A percentile compares a stretch with the other conserved stretches of the same genome.
Evolutionary conservation across 2,888 invertebrate species (phyloP).

Genomic region (Incurvaria masculella): DNA sequence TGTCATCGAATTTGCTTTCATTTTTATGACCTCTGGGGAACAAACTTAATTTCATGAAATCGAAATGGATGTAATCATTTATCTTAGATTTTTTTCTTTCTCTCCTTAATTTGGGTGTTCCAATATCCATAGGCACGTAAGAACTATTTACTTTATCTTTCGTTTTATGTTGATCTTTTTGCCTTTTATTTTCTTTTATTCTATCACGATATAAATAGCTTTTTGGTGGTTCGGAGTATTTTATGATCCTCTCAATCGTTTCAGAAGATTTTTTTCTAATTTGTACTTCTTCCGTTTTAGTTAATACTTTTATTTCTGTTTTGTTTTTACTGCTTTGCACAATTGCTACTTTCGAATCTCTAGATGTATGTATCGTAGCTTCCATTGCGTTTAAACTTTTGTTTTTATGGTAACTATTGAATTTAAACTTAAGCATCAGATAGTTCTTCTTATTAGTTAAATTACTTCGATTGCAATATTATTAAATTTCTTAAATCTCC

Average conservation of each 20-base stretch:
- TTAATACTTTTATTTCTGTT: background rate
- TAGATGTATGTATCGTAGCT: background rate
- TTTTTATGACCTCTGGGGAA: constrained; percentile 22
- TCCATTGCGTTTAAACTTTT: background rate
- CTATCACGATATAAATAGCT: constrained; percentile 47
- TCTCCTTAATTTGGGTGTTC: constrained; percentile 24
- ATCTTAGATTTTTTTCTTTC: constrained; percentile 26
- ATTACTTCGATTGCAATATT: constrained; percentile 5
- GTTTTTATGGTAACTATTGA: no score
- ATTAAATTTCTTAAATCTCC: constrained; percentile 23
- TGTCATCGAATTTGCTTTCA: constrained; percentile 28
- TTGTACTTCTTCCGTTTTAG: background rate
- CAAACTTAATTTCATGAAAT: constrained; percentile 28
- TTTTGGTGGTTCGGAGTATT: constrained; percentile 39
- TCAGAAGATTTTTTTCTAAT: background rate
- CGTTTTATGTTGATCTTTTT: constrained; percentile 6
- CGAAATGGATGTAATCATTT: constrained; percentile 19
- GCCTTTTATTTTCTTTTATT: constrained; percentile 19
- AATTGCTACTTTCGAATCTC: background rate
- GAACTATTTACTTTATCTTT: constrained; percentile 27
- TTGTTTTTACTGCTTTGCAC: background rate
- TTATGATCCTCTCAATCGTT: constrained; percentile 32
- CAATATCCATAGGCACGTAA: constrained; percentile 44
- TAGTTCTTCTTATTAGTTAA: background rate
- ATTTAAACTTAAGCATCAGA: no score